These are phyloP conservation scores for Linnaemya tessellans DNA, from an alignment of 2,888 invertebrate species.

Conservation along the genomic window DNA sequence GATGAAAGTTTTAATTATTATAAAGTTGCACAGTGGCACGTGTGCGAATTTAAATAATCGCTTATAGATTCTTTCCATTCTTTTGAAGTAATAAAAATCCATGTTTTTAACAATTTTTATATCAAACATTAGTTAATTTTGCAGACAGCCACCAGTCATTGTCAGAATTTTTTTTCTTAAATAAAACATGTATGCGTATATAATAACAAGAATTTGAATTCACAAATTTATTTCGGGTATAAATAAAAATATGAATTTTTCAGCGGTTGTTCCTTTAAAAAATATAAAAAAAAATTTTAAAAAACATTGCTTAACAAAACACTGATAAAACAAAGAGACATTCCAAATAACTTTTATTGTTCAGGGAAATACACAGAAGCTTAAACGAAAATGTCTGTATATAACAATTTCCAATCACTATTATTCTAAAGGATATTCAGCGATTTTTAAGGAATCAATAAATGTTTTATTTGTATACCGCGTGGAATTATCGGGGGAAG, in stretches of 20 bases:
- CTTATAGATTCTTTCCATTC: no score
- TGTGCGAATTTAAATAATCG: no score
- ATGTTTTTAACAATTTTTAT: no score
- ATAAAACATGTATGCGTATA: no score
- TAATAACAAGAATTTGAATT: background rate
- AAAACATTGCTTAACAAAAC: conserved; percentile 14
- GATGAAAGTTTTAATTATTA: no score
- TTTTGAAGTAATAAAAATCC: no score
- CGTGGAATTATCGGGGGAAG: background rate
- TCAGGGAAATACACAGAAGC: conserved; percentile 3
- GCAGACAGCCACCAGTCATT: no score
- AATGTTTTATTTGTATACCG: background rate
- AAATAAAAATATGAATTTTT: conserved; percentile 22
- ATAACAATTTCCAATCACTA: background rate
- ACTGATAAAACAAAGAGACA: conserved; percentile 17
- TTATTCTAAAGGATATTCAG: background rate
- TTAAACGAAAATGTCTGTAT: background rate
- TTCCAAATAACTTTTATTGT: conserved; percentile 6
- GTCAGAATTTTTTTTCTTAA: no score
- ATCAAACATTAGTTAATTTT: no score
- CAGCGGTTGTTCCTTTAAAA: conserved; percentile 6
- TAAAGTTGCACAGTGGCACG: no score
- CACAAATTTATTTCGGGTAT: background rate
- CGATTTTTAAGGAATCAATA: background rate
- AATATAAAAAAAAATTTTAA: conserved; percentile 31